phyloP scores from a whole-genome alignment of 2,797 vertebrate genomes.

The Lerista edwardsae region DNA sequence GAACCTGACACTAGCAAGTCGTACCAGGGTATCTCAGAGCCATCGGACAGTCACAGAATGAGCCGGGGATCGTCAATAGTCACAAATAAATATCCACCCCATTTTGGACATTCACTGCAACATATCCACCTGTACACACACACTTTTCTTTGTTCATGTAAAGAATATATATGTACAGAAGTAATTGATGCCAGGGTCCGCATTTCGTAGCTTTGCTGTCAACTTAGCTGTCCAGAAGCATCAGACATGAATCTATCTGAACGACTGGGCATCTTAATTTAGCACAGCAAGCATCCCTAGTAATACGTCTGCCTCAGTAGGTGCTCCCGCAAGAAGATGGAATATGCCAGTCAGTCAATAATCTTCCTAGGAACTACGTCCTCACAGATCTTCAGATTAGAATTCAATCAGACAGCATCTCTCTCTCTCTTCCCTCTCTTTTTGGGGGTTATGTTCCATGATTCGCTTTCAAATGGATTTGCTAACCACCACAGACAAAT shows the following conservation, averaged over 20 bases:
- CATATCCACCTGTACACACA: not conserved
- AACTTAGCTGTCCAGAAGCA: slow-evolving; percentile 18
- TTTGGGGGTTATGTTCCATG: not conserved
- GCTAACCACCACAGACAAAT: not conserved
- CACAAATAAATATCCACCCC: not conserved
- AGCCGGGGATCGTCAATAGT: not conserved
- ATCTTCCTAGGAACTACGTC: not conserved
- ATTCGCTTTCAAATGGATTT: not conserved
- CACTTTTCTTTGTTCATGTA: not conserved
- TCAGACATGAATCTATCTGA: slow-evolving; percentile 24
- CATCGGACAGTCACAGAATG: not conserved
- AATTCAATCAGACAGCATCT: slow-evolving; percentile 15
- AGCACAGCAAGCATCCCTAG: not conserved
- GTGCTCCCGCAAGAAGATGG: slow-evolving; percentile 1
- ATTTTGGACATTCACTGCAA: not conserved
- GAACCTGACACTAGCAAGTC: not conserved
- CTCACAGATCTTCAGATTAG: not conserved
- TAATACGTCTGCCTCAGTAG: slow-evolving; percentile 4
- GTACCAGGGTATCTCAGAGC: not conserved
- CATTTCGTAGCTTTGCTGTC: slow-evolving; percentile 4
- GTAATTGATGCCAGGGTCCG: slow-evolving; percentile 5
- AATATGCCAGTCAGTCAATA: not conserved
- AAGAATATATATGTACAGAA: not conserved
- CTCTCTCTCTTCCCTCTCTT: not conserved
- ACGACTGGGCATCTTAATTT: slow-evolving; percentile 36